Evolutionary conservation across 1,140 invertebrate genomes (phyloP).

Genomic region (Andrena cerasifolii): DNA sequence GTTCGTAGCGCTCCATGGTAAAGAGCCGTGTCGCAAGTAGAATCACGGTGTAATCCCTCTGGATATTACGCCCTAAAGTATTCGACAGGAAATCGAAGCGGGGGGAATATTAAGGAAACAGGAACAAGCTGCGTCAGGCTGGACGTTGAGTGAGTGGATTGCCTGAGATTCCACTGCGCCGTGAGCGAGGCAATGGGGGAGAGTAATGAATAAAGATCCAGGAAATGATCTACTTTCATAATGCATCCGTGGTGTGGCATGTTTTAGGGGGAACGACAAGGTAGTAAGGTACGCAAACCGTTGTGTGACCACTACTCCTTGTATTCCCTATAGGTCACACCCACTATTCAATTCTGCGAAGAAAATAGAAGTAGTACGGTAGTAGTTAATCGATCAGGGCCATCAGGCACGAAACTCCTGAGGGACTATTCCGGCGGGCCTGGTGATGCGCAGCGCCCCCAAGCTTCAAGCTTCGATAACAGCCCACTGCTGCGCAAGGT

Average conservation of each 20-base stretch:
- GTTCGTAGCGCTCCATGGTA: background rate
- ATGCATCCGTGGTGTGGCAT: background rate
- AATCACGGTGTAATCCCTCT: constrained; percentile 23
- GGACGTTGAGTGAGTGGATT: constrained; percentile 14
- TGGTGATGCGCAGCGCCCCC: no score
- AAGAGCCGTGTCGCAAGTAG: background rate
- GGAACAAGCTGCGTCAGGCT: constrained; percentile 4
- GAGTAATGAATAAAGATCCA: background rate
- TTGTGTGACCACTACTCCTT: no score
- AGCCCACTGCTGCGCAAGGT: background rate
- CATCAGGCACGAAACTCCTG: no score
- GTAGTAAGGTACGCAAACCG: no score
- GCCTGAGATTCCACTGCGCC: background rate
- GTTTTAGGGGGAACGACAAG: background rate
- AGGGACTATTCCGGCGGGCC: no score
- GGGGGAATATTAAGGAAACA: constrained; percentile 34
- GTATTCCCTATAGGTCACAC: no score
- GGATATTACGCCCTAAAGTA: constrained; percentile 31
- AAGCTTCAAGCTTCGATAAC: no score
- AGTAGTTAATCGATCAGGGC: no score
- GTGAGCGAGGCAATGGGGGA: background rate
- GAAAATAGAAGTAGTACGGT: no score
- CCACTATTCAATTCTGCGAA: no score
- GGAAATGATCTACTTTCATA: background rate
- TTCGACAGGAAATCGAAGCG: background rate